phyloP scores from a whole-genome alignment of 2,113 vertebrate species.

The Paradisaea rubra region DNA sequence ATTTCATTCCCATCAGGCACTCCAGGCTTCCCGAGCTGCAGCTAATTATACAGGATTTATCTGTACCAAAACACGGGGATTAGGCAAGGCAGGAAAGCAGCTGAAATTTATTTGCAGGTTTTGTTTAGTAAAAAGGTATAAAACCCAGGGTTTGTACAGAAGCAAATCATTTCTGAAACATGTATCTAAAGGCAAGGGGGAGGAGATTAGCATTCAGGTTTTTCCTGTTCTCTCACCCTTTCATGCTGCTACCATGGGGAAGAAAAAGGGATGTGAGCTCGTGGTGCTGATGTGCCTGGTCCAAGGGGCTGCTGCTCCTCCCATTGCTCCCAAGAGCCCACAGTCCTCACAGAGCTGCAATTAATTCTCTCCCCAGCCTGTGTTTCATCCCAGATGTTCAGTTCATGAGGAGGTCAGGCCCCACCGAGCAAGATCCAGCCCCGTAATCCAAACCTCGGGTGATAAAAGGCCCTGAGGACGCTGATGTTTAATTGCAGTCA shows the following conservation, averaged over 20 bases:
- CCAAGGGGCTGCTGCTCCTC: neutral
- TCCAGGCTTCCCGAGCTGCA: conserved; percentile 44
- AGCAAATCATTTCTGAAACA: conserved; percentile 54
- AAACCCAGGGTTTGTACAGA: conserved; percentile 49
- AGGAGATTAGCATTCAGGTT: neutral
- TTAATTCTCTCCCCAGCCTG: neutral
- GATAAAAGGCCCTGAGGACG: neutral
- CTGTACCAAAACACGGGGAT: conserved; percentile 64
- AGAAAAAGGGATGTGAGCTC: neutral
- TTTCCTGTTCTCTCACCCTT: conserved; percentile 14
- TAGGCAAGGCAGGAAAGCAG: conserved; percentile 56
- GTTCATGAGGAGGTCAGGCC: neutral
- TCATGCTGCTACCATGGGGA: neutral
- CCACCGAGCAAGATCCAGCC: neutral
- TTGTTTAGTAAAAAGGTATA: conserved; percentile 61
- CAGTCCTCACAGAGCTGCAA: accelerated
- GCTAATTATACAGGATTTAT: conserved; percentile 76
- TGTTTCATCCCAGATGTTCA: neutral
- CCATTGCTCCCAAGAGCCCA: neutral
- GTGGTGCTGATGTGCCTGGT: neutral
- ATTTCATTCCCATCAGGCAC: conserved; percentile 48
- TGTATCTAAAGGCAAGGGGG: neutral
- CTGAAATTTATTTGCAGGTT: conserved; percentile 59
- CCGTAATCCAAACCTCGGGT: accelerated
- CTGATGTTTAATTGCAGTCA: accelerated